Base-by-base conservation (phyloP, 2,888 invertebrate species). In the Cerastoderma edule region DNA sequence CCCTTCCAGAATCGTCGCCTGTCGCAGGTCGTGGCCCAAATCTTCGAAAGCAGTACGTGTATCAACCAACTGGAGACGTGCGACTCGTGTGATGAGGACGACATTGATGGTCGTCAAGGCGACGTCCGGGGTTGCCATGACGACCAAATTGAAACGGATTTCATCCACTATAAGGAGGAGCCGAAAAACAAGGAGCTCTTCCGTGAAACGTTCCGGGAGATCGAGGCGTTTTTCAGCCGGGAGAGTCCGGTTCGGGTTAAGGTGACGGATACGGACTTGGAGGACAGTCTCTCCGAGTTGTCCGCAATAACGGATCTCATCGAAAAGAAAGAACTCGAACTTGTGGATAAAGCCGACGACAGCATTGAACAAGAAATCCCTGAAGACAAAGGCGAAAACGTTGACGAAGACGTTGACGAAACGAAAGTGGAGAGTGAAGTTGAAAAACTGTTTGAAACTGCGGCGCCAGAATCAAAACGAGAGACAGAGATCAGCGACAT, bases 111-210 rank as follows among this genome's bases (percentile, higher is more conserved):
- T 56, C 39, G 16, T 28, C n/a, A 4, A 32, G n/a, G 22, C 24
- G 66, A 44, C 6, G 57, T 30, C 24, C n/a, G 10, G 8, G 30
- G 30, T 57, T 8, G 30, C 10, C 46, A 19, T 0, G 32, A 56
- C 6, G 56, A 57, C 35, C 67, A 72, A 44, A 71, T 76, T 44
- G 67, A 39, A 32, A 82, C 78, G 6, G 75, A 75, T 33, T 78
- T 82, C 28, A 76, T 82, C 30, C 74, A 82, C 35, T 82, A 82
- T 53, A 76, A 76, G 39, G 76, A 82, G 64, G 82, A 82, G 28
- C 82, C 82, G 10, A 74, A 67, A 54, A 82, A 81, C 35, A 81
- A 78, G 39, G 75, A 78, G 46, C 46, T 81, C 19, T 72, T 78
- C 28, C 63, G 81, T 22, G 80, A 53, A 13, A 67, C 72, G 6